Percentiles rank a stretch among this genome's conserved stretches.
Conservation (phyloP, 2,797 vertebrate species). For the Anguilla pacifica region DNA sequence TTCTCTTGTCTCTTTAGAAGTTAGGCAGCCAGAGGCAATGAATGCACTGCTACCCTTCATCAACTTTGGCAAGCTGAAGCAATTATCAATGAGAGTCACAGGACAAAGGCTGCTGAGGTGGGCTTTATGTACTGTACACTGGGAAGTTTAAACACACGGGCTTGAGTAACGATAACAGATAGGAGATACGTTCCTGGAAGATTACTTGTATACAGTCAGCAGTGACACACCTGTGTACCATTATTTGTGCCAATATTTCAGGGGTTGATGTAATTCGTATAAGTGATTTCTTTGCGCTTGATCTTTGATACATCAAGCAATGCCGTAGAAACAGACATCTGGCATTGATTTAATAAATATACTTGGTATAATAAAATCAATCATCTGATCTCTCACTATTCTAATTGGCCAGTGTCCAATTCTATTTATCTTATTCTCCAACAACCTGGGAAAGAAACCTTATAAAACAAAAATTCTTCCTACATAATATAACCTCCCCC, state of each 20-base stretch:
- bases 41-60: slow-evolving; percentile 26
- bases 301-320: background rate
- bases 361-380: background rate
- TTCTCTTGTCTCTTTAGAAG: slow-evolving; percentile 26
- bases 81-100: slow-evolving; percentile 28
- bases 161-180: background rate
- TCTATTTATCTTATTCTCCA: slow-evolving; percentile 6
- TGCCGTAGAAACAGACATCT: background rate
- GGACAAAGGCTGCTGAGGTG: slow-evolving; percentile 12
- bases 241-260: background rate
- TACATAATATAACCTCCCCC: slow-evolving; percentile 14
- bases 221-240: background rate
- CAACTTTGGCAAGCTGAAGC: slow-evolving; percentile 20
- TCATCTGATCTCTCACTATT: background rate
- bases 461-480: background rate
- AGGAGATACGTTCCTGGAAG: background rate
- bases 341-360: background rate
- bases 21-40: slow-evolving; percentile 20
- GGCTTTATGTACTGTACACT: slow-evolving; percentile 3
- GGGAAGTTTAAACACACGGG: background rate
- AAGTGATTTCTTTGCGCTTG: background rate
- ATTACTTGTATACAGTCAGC: background rate
- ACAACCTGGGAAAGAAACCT: background rate
- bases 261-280: background rate
- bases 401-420: background rate